Evolutionary conservation across 2,797 vertebrate species (phyloP).

Genomic region (Anguilla megastoma): DNA sequence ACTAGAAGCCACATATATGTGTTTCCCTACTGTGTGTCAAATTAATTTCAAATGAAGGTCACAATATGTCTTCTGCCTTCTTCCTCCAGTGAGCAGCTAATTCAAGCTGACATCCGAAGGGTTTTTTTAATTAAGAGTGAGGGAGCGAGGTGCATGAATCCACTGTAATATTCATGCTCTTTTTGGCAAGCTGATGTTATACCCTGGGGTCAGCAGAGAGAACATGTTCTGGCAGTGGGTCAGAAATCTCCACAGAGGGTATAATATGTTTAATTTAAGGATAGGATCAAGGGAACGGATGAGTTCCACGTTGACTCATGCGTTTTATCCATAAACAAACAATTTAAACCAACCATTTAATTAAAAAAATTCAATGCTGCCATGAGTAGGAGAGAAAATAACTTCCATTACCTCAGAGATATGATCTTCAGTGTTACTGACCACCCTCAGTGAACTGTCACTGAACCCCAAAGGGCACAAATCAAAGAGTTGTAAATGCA

Average conservation of each 20-base stretch:
- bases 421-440: neutral
- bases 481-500: neutral
- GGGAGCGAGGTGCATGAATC: slow-evolving; percentile 8
- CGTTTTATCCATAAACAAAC: neutral
- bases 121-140: slow-evolving; percentile 21
- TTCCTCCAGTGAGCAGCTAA: slow-evolving; percentile 3
- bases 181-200: slow-evolving; percentile 19
- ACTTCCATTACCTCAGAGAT: slow-evolving; percentile 3
- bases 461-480: neutral
- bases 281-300: neutral
- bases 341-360: neutral
- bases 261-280: slow-evolving; percentile 12
- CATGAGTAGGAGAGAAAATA: neutral
- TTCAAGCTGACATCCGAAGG: slow-evolving; percentile 21
- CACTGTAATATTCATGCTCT: slow-evolving; percentile 18
- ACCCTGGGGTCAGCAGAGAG: slow-evolving; percentile 9
- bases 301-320: neutral
- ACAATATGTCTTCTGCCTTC: slow-evolving; percentile 8
- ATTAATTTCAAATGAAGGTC: slow-evolving; percentile 19
- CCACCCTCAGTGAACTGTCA: neutral
- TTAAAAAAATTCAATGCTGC: neutral
- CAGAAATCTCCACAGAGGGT: slow-evolving; percentile 17
- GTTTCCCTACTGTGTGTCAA: neutral
- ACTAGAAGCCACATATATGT: neutral
- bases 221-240: slow-evolving; percentile 19